These are phyloP conservation scores for Micronycteris hirsuta DNA, from an alignment of 2,113 vertebrate species.

Conservation along the genomic window DNA sequence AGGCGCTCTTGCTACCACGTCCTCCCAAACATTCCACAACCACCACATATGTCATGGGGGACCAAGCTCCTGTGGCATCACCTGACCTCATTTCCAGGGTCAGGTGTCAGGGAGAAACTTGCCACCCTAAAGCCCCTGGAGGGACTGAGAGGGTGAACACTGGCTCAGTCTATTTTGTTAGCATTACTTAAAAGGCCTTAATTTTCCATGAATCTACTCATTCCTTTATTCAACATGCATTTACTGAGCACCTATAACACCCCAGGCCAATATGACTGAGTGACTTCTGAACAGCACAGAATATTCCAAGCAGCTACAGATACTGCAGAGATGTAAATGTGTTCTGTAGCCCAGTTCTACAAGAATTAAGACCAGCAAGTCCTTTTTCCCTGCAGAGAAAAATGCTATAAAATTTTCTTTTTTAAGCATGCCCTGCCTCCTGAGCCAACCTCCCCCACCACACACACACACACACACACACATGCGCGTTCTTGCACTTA, in stretches of 20 bases:
- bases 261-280: background rate
- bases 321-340: background rate
- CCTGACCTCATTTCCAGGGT: background rate
- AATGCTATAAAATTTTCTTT: constrained; percentile 49
- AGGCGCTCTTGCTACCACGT: background rate
- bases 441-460: constrained; percentile 43
- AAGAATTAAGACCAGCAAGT: constrained; percentile 26
- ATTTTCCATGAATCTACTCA: background rate
- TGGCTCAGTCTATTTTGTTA: background rate
- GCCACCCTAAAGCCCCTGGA: background rate
- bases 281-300: background rate
- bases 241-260: background rate
- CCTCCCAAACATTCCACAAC: background rate
- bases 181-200: background rate
- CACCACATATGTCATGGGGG: accelerated
- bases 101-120: background rate
- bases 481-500: constrained; percentile 21
- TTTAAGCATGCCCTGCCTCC: constrained; percentile 56
- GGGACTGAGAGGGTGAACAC: background rate
- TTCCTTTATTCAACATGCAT: background rate
- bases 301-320: background rate
- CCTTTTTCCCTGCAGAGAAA: constrained; percentile 38
- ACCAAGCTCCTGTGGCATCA: background rate
- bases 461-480: background rate
- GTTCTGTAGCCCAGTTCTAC: background rate